Conservation (phyloP, 2,797 vertebrate species). For the Fringilla coelebs region DNA sequence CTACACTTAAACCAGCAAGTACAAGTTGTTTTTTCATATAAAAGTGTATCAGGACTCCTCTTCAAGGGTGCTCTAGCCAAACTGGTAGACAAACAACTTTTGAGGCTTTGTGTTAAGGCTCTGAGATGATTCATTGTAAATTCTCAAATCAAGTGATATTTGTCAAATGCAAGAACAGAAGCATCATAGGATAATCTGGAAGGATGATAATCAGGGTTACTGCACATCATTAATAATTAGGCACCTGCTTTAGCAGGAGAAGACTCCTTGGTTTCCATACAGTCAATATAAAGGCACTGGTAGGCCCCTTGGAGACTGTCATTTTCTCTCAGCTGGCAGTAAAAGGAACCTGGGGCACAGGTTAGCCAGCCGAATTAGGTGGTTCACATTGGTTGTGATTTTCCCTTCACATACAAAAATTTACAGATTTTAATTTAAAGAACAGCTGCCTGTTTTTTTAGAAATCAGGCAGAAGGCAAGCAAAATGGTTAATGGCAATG, state of each 20-base stretch:
- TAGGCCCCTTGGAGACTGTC: background rate
- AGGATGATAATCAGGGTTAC: background rate
- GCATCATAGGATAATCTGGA: background rate
- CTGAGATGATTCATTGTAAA: background rate
- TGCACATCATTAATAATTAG: background rate
- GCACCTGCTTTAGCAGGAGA: background rate
- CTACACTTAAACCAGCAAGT: background rate
- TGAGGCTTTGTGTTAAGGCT: background rate
- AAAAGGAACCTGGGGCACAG: background rate
- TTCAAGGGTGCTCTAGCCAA: background rate
- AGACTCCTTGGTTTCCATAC: background rate
- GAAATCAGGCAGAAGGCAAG: background rate
- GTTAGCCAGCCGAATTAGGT: background rate
- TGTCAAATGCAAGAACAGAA: background rate
- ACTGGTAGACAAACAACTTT: background rate
- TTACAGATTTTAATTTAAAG: background rate
- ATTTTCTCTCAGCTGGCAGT: background rate
- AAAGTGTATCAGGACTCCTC: background rate
- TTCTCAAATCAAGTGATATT: background rate
- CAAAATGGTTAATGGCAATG: background rate
- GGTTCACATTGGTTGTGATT: background rate
- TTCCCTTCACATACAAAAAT: background rate
- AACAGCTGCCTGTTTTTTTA: background rate
- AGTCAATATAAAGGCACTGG: background rate
- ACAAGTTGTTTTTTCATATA: background rate